Conservation (phyloP, 2,888 invertebrate genomes). For the Nysson spinosus region DNA sequence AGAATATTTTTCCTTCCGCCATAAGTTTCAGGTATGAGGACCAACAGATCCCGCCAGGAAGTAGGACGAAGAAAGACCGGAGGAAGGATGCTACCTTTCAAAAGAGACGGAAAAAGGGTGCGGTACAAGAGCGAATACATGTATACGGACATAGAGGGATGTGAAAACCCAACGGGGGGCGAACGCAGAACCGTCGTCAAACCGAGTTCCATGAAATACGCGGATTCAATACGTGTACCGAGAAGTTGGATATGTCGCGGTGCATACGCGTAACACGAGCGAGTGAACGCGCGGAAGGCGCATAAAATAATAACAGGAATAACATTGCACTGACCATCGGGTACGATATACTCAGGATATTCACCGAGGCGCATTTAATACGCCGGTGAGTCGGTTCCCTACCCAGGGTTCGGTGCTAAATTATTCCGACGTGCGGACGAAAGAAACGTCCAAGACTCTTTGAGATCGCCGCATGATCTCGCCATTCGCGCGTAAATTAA, state of each 20-base stretch:
- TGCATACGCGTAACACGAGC: neutral
- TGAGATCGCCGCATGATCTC: slow-evolving; percentile 37
- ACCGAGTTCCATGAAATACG: slow-evolving; percentile 8
- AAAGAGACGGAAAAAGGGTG: slow-evolving; percentile 5
- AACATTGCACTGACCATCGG: slow-evolving; percentile 40
- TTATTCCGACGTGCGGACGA: slow-evolving; percentile 56
- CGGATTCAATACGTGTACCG: neutral
- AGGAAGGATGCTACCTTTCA: slow-evolving; percentile 1
- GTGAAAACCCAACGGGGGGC: slow-evolving; percentile 49
- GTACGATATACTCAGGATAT: slow-evolving; percentile 26
- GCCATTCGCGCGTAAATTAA: slow-evolving; percentile 54
- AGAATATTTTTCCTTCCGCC: slow-evolving; percentile 61
- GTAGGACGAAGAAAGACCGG: neutral
- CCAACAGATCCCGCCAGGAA: neutral
- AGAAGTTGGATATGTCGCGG: slow-evolving; percentile 4
- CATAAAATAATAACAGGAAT: slow-evolving; percentile 51
- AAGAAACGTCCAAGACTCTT: slow-evolving; percentile 55
- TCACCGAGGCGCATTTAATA: slow-evolving; percentile 47
- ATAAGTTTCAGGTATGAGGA: slow-evolving; percentile 44
- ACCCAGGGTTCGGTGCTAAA: slow-evolving; percentile 38
- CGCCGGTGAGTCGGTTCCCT: slow-evolving; percentile 30
- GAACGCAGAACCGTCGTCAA: slow-evolving; percentile 28
- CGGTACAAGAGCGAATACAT: slow-evolving; percentile 32
- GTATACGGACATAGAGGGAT: slow-evolving; percentile 27
- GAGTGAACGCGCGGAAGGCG: slow-evolving; percentile 26